These are phyloP conservation scores for Pasiphila rectangulata DNA, from an alignment of 2,888 invertebrate species.

Conservation along the genomic window DNA sequence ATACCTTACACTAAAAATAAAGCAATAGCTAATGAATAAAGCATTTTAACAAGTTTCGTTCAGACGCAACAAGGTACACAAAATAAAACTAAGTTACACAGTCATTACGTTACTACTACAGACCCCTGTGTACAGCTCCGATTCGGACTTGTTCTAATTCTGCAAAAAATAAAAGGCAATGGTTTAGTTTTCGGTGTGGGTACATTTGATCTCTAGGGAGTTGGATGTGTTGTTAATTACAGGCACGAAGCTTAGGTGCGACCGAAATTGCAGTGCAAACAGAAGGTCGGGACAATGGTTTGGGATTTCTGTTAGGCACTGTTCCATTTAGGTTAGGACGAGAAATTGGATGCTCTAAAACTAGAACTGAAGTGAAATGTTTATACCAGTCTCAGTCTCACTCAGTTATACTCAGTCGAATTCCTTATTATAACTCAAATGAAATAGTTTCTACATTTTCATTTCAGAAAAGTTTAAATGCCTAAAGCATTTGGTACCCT, in stretches of 20 bases:
- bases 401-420: background rate
- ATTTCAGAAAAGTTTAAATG: constrained; percentile 5
- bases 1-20: no score
- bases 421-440: constrained; percentile 1
- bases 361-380: background rate
- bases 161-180: constrained; percentile 56
- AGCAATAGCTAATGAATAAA: no score
- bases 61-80: no score
- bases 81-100: no score
- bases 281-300: constrained; percentile 5
- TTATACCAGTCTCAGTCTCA: background rate
- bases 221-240: constrained; percentile 52
- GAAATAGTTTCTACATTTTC: background rate
- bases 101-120: no score
- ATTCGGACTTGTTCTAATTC: constrained; percentile 46
- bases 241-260: constrained; percentile 35
- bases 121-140: no score
- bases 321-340: background rate
- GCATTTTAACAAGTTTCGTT: no score
- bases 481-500: constrained; percentile 15
- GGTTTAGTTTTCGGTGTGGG: constrained; percentile 49
- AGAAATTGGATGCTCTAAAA: background rate
- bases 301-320: background rate
- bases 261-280: constrained; percentile 41
- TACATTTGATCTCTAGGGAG: constrained; percentile 52